A percentile compares a stretch with the other conserved stretches of the same genome.
Conservation (phyloP, 92 coral and sea anemone genomes). For the Paramuricea clavata region DNA sequence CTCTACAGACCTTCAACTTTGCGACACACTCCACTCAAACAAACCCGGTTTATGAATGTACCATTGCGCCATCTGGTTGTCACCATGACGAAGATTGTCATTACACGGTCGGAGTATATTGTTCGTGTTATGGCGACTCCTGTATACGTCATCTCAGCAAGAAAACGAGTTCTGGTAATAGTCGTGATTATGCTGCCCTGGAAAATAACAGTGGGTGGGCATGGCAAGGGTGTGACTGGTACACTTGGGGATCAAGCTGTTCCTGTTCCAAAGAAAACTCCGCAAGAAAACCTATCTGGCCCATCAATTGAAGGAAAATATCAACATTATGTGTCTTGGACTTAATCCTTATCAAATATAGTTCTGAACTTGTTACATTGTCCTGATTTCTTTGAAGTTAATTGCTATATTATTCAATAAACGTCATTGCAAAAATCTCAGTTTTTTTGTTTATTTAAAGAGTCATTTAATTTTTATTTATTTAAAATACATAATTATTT, state of each 20-base stretch:
- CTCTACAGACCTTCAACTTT: slow-evolving; percentile 40
- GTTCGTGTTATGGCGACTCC: slow-evolving; percentile 37
- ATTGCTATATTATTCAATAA: background rate
- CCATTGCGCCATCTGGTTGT: slow-evolving; percentile 43
- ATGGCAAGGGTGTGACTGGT: slow-evolving; percentile 64
- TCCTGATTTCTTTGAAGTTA: background rate
- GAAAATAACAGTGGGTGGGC: background rate
- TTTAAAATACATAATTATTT: too few relatives aligned
- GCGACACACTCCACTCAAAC: background rate
- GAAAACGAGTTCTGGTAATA: background rate
- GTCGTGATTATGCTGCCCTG: background rate
- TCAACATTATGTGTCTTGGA: background rate
- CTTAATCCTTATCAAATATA: too few relatives aligned
- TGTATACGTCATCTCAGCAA: slow-evolving; percentile 22
- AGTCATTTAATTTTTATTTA: too few relatives aligned
- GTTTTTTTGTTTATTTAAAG: background rate
- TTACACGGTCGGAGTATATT: background rate
- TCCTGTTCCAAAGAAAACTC: slow-evolving; percentile 12
- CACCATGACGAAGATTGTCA: slow-evolving; percentile 43
- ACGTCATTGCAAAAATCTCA: background rate
- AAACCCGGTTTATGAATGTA: slow-evolving; percentile 36
- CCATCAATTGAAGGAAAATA: background rate
- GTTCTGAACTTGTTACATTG: background rate
- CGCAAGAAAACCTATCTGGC: slow-evolving; percentile 25
- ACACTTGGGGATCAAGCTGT: slow-evolving; percentile 12